Base-by-base conservation (phyloP, 1,140 invertebrate genomes). In the Calycopis cecrops region DNA sequence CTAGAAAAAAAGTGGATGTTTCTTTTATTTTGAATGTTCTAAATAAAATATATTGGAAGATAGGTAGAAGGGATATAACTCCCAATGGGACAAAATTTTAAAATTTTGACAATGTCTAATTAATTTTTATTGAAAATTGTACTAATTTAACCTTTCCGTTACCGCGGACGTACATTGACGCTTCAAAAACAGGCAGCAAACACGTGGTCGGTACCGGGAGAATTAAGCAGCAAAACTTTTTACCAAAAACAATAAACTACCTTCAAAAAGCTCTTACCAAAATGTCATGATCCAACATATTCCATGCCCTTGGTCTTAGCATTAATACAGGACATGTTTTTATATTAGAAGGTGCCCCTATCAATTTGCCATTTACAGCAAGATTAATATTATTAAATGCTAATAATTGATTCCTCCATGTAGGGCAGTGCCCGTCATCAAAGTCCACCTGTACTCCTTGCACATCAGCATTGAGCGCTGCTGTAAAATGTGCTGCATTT, bases 401-500 rank as follows among this genome's bases (percentile, higher is more conserved):
- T 28, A 88, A 59, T 16, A 94, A 80, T 71, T 93, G 92, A 63
- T 93, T 94, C 42, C 69, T 83, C 92, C 92, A 94, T 0, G 92
- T 92, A 1, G 93, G 93, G 64, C 92, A 93, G 61, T 93, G 92
- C 0, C 92, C 92, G 85, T 94, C 93, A 72, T 93, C 92, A 88
- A 92, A 92, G 72, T 93, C 92, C 3, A 91, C 89, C 67, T 91
- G 90, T 11, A 91, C 84, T 11, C 90, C 89, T 74, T 91, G 89
- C 7, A 90, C 88, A 61, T 90, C 77, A 18, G 84, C 65, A 56
- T 85, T 87, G 6, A 92, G 65, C 16, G 90, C 88, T 47, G 79
- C 76, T 3, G 83, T 78, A 63, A 92, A 90, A 69, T 90, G 90
- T 21, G 79, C 73, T 3, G 84, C 78, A 64, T 91, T 88, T 35